A percentile compares a stretch with the other conserved stretches of the same genome.
phyloP scores from a whole-genome alignment of 1,140 invertebrate species.

The Drosophila subpulchrella region DNA sequence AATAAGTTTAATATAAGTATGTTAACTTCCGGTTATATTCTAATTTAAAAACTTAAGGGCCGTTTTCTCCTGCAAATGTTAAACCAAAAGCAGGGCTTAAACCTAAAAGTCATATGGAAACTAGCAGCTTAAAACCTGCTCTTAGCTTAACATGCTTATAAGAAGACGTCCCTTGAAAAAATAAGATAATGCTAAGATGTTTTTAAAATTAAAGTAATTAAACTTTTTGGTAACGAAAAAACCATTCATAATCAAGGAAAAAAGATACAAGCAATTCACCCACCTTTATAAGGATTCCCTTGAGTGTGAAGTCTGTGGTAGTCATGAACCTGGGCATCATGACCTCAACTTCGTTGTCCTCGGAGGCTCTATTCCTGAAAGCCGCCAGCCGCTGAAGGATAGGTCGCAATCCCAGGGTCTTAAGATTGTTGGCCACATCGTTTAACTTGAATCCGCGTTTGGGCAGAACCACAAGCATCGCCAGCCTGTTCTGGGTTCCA shows the following conservation, averaged over 20 bases:
- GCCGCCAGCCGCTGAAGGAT: slow-evolving; percentile 84
- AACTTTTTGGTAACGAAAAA: too few species aligned
- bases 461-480: slow-evolving; percentile 70
- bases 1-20: not conserved
- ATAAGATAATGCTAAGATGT: too few species aligned
- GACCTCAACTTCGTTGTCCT: slow-evolving; percentile 88
- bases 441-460: slow-evolving; percentile 84
- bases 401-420: slow-evolving; percentile 85
- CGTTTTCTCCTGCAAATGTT: too few species aligned
- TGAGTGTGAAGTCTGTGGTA: slow-evolving; percentile 88
- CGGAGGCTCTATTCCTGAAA: slow-evolving; percentile 22
- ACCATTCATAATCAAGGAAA: too few species aligned
- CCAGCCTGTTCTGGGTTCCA: slow-evolving; percentile 76
- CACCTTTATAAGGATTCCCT: slow-evolving; percentile 86
- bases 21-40: too few species aligned
- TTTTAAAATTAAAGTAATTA: too few species aligned
- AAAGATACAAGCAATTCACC: not conserved
- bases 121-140: too few species aligned
- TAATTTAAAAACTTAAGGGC: too few species aligned
- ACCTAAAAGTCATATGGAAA: too few species aligned
- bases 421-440: slow-evolving; percentile 86
- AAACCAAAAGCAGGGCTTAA: too few species aligned
- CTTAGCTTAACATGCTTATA: too few species aligned
- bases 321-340: slow-evolving; percentile 90
- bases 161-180: too few species aligned